phyloP scores from a whole-genome alignment of 37 sponge, comb jelly and placozoan genomes.

The Haliclona indistincta region DNA sequence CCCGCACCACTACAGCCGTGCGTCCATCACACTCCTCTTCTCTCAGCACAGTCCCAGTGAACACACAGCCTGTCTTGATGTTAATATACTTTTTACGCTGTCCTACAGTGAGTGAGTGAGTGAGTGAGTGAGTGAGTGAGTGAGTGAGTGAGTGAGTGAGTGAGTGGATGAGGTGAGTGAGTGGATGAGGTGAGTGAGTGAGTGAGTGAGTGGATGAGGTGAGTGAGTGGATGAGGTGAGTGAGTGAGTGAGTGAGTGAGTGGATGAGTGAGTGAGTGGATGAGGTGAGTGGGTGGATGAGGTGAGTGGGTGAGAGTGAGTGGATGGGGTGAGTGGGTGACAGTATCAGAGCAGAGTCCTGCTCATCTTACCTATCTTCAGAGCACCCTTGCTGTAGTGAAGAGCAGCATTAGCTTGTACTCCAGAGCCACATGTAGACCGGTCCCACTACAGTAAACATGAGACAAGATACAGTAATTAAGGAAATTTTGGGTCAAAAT shows the following conservation, averaged over 20 bases:
- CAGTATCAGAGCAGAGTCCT: neutral
- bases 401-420: conserved; percentile 68
- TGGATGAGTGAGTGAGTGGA: no score
- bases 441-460: conserved; percentile 52
- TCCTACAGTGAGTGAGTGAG: conserved; percentile 8
- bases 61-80: conserved; percentile 37
- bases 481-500: no score
- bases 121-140: no score
- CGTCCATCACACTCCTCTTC: conserved; percentile 36
- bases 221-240: no score
- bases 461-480: neutral
- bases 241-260: no score
- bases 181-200: no score
- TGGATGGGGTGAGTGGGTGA: neutral
- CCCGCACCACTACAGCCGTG: conserved; percentile 74
- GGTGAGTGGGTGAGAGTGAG: no score
- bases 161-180: no score
- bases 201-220: no score
- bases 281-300: no score
- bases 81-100: conserved; percentile 38
- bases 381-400: conserved; percentile 68
- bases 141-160: neutral
- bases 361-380: conserved; percentile 33
- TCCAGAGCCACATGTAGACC: conserved; percentile 88
- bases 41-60: conserved; percentile 52